phyloP scores from a whole-genome alignment of 2,113 vertebrate species.

The Sminthopsis crassicaudata region DNA sequence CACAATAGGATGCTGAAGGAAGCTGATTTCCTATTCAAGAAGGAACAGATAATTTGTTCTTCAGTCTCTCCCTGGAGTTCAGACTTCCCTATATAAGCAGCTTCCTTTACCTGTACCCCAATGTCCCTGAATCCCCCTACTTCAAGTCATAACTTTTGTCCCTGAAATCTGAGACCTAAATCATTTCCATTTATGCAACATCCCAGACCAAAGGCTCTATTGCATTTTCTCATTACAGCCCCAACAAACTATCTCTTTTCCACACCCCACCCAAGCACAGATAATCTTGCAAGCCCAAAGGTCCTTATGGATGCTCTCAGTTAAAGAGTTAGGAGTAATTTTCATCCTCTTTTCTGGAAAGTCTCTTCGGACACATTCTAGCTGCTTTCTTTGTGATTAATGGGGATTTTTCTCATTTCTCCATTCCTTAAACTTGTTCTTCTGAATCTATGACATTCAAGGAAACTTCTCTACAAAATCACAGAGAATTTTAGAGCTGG shows the following conservation, averaged over 20 bases:
- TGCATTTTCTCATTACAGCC: background rate
- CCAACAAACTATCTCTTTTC: background rate
- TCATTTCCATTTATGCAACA: background rate
- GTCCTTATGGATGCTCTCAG: background rate
- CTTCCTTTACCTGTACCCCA: background rate
- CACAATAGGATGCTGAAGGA: background rate
- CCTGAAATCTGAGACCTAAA: background rate
- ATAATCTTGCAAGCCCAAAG: background rate
- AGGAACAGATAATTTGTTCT: background rate
- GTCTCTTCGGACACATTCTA: background rate
- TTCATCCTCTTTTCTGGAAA: background rate
- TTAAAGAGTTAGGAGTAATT: background rate
- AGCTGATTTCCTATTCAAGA: background rate
- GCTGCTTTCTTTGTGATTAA: background rate
- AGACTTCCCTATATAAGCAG: background rate
- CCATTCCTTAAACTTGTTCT: background rate
- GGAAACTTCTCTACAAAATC: background rate
- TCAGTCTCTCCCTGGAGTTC: background rate
- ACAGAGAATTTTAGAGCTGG: background rate
- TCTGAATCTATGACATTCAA: background rate
- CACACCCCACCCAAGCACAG: background rate
- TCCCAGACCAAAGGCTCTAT: background rate
- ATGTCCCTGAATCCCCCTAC: background rate
- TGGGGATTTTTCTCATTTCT: background rate
- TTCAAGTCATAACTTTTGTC: background rate